Conservation (phyloP, 2,797 vertebrate genomes). For the Melanotaenia maccullochi region DNA sequence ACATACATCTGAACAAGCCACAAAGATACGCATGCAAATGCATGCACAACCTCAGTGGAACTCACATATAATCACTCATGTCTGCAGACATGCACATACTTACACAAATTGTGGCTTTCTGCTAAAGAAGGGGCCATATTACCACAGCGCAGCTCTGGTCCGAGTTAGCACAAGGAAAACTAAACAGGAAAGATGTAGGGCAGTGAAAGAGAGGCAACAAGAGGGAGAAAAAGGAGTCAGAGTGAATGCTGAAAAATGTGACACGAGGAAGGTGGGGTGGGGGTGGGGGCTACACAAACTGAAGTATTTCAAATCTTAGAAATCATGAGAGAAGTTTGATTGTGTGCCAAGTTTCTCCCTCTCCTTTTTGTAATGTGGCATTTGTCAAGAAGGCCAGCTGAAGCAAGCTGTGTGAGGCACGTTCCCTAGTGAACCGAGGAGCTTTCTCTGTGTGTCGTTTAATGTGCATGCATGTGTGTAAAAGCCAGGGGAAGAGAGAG, state of each 20-base stretch:
- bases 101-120: constrained; percentile 66
- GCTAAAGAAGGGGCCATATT: constrained; percentile 59
- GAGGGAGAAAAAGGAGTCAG: constrained; percentile 25
- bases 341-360: constrained; percentile 76
- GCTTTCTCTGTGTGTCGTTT: constrained; percentile 51
- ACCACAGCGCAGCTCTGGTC: constrained; percentile 61
- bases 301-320: constrained; percentile 83
- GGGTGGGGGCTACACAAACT: constrained; percentile 56
- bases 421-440: constrained; percentile 60
- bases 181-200: constrained; percentile 66
- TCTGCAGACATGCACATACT: constrained; percentile 64
- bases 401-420: constrained; percentile 79
- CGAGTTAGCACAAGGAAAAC: constrained; percentile 62
- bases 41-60: constrained; percentile 57
- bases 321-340: constrained; percentile 83
- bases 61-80: constrained; percentile 72
- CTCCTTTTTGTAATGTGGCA: constrained; percentile 75
- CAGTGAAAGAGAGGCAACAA: constrained; percentile 57
- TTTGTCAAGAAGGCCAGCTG: constrained; percentile 82
- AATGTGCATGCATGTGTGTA: constrained; percentile 33
- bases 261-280: constrained; percentile 39
- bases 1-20: constrained; percentile 60
- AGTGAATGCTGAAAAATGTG: constrained; percentile 21
- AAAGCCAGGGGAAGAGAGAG: constrained; percentile 49
- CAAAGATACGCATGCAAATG: constrained; percentile 60